Base-by-base conservation (phyloP, 1,140 invertebrate species). In the Mycetomoellerius zeteki region DNA sequence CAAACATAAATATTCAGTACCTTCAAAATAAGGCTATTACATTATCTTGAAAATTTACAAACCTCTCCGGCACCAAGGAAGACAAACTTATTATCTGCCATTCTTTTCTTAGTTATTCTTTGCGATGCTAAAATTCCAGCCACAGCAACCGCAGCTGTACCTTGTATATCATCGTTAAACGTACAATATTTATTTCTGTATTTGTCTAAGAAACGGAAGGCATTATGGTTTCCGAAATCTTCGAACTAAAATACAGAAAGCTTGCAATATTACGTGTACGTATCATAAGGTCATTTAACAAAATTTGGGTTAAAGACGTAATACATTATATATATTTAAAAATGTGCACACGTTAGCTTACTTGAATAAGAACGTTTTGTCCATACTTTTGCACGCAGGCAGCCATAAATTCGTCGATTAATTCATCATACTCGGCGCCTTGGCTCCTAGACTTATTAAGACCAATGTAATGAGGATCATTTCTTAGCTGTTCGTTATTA, bases 331-430 rank as follows among this genome's bases (percentile, higher is more conserved):
- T 12, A n/a, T 60, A 24, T 60, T 12, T 27, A 24, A 47, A 47
- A 64, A 0, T 30, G 21, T 76, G 24, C 14, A 43, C 0, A 67
- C 6, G 2, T 50, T 24, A 82, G 33, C 86, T 93, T 90, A 97
- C 97, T 95, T 98, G 98, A 90, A 99, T 97, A 1, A 98, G 95
- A 1, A 98, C 98, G 91, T 98, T 98, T 94, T 98, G 98, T 75
- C 98, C 98, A 93, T 98, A 99, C 95, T 98, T 97, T 94, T 97
- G 97, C 0, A 99, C 98, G 77, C 98, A 98, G 2, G 99, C 99
- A 93, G 98, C 96, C 99, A 99, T 99, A 94, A 99, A 99, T 95
- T 99, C 99, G 93, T 99, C 99, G 77, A 99, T 97, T 90, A 99
- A 98, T 58, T 98, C 98, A 94, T 99, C 99, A 95, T 99, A 99